Percentiles rank a stretch among this genome's conserved stretches.
phyloP scores from a whole-genome alignment of 2,888 invertebrate genomes.

The Lasioglossum lativentre region DNA sequence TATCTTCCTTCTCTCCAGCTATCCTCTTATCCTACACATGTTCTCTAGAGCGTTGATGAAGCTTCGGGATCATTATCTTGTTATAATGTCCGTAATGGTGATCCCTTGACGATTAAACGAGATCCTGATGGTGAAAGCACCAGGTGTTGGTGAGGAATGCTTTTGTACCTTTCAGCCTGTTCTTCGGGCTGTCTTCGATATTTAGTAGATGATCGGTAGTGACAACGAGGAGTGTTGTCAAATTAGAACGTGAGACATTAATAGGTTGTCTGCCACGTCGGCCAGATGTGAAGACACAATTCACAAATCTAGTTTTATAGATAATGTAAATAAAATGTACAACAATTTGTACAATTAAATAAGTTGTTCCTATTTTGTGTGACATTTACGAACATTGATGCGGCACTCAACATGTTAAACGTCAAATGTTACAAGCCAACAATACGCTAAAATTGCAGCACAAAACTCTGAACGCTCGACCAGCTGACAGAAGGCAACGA shows the following conservation, averaged over 20 bases:
- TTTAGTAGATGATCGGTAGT: background rate
- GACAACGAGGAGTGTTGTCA: background rate
- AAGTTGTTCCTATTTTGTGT: too few species aligned
- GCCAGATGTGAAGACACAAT: background rate
- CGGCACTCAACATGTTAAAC: too few species aligned
- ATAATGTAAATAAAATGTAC: too few species aligned
- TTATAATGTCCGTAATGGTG: background rate
- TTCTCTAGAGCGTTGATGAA: background rate
- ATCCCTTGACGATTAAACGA: background rate
- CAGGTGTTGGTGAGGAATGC: conserved; percentile 3
- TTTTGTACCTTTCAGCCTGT: background rate
- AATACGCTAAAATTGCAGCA: too few species aligned
- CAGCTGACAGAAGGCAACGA: too few species aligned
- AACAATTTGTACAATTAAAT: too few species aligned
- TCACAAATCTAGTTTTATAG: background rate
- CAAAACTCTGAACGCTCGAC: background rate
- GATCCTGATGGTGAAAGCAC: background rate
- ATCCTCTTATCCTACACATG: background rate
- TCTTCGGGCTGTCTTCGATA: background rate
- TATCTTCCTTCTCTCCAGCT: background rate
- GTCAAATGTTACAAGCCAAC: too few species aligned
- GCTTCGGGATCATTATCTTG: background rate
- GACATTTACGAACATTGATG: too few species aligned
- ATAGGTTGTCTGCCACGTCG: background rate
- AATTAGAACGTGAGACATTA: background rate